phyloP scores from a whole-genome alignment of 2,113 vertebrate species.

The Channa argus region DNA sequence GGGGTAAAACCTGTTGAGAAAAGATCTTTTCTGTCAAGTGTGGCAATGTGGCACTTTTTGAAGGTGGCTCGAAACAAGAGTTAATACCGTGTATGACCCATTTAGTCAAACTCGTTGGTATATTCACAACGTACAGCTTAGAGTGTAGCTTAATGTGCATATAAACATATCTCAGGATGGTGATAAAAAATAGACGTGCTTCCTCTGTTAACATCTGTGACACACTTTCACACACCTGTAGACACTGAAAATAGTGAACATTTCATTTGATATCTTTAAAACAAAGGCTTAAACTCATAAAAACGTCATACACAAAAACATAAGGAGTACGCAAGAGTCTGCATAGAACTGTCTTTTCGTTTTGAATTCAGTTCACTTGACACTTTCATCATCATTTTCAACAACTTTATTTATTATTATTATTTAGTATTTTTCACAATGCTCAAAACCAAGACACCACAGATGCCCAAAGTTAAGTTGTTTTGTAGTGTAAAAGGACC shows the following conservation, averaged over 20 bases:
- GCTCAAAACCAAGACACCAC: not conserved
- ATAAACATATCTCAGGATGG: slow-evolving; percentile 10
- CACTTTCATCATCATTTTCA: not conserved
- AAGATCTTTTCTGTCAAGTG: not conserved
- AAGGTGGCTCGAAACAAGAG: not conserved
- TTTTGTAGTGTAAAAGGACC: too few species aligned
- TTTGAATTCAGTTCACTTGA: slow-evolving; percentile 21
- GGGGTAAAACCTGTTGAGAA: too few species aligned
- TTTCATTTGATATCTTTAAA: slow-evolving; percentile 48
- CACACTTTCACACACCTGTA: slow-evolving; percentile 70
- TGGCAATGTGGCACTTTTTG: not conserved
- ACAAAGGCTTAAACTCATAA: not conserved
- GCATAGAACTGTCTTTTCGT: slow-evolving; percentile 60
- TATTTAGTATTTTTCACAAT: slow-evolving; percentile 7
- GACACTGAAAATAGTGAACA: slow-evolving; percentile 16
- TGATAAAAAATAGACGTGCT: slow-evolving; percentile 45
- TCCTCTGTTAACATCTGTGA: slow-evolving; percentile 66
- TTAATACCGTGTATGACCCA: slow-evolving; percentile 16
- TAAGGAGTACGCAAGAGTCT: not conserved
- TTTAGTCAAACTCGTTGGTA: slow-evolving; percentile 9
- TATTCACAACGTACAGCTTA: not conserved
- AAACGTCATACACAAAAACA: not conserved
- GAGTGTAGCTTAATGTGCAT: not conserved
- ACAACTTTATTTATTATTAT: not conserved
- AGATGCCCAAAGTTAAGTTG: not conserved